Evolutionary conservation across 2,888 invertebrate genomes (phyloP).

Genomic region (Trichogramma dendrolimi): DNA sequence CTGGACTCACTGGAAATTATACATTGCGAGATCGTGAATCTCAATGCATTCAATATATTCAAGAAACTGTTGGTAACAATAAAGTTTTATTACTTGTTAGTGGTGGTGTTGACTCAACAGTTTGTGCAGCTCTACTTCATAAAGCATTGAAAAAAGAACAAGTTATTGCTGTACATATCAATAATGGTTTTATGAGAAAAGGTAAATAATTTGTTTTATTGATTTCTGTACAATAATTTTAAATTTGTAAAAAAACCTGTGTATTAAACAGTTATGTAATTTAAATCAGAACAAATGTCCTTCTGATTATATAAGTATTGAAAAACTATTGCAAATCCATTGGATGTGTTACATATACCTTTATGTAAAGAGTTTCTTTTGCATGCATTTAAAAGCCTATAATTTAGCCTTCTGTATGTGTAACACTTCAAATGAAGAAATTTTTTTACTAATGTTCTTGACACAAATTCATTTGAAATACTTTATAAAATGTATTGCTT

Average conservation of each 20-base stretch:
- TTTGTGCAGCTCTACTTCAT: conserved; percentile 92
- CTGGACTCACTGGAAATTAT: conserved; percentile 79
- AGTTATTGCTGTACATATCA: conserved; percentile 94
- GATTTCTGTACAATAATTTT: background rate
- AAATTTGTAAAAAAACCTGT: too few species aligned
- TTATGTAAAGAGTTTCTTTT: too few species aligned
- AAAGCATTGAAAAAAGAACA: conserved; percentile 85
- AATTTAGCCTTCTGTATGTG: too few species aligned
- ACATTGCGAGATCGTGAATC: conserved; percentile 84
- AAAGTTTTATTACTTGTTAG: conserved; percentile 92
- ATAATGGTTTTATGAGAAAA: conserved; percentile 98
- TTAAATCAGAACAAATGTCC: too few species aligned
- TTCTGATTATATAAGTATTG: too few species aligned
- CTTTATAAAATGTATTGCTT: background rate
- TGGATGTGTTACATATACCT: too few species aligned
- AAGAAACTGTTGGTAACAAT: conserved; percentile 80
- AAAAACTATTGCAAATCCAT: too few species aligned
- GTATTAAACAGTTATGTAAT: too few species aligned
- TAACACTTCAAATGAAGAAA: too few species aligned
- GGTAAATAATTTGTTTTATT: conserved; percentile 47
- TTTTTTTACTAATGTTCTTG: too few species aligned
- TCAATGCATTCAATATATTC: conserved; percentile 88
- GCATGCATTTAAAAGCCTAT: too few species aligned
- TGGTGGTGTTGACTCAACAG: conserved; percentile 99
- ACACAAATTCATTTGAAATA: too few species aligned